Evolutionary conservation across 2,113 vertebrate genomes (phyloP).

Genomic region (Anser brachyrhynchus): DNA sequence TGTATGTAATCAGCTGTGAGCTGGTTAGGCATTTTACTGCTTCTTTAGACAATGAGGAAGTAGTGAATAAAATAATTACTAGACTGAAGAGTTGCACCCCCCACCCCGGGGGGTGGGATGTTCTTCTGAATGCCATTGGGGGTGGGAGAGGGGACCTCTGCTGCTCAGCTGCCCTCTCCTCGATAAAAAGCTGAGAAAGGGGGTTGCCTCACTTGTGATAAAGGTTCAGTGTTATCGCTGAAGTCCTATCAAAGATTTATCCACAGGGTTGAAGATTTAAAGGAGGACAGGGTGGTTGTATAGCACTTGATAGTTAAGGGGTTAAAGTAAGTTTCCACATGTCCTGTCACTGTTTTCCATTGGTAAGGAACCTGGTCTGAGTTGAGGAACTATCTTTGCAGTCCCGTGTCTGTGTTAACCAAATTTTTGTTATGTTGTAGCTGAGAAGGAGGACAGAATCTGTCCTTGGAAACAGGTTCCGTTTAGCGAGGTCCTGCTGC

Average conservation of each 20-base stretch:
- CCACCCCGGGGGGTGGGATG: not conserved
- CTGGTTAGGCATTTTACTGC: slow-evolving; percentile 50
- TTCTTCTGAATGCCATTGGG: slow-evolving; percentile 27
- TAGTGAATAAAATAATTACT: slow-evolving; percentile 20
- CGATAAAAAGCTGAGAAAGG: not conserved
- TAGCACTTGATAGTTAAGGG: slow-evolving; percentile 6
- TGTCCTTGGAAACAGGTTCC: not conserved
- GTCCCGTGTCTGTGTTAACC: not conserved
- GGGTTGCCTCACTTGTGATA: not conserved
- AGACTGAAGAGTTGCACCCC: slow-evolving; percentile 10
- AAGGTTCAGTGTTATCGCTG: slow-evolving; percentile 24
- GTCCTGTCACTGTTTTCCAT: not conserved
- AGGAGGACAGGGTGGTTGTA: slow-evolving; percentile 28
- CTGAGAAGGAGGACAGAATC: not conserved
- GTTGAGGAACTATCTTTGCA: not conserved
- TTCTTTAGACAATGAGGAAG: slow-evolving; percentile 40
- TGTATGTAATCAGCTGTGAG: slow-evolving; percentile 55
- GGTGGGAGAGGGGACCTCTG: not conserved
- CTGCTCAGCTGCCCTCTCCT: slow-evolving; percentile 29
- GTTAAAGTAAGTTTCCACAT: not conserved
- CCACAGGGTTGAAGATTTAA: slow-evolving; percentile 19
- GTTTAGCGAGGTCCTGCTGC: rapidly evolving
- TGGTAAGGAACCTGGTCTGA: not conserved
- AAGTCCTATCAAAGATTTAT: slow-evolving; percentile 17
- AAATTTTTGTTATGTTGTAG: not conserved